A percentile compares a stretch with the other conserved stretches of the same genome.
phyloP scores from a whole-genome alignment of 1,140 invertebrate genomes.

The Gryllus bimaculatus region DNA sequence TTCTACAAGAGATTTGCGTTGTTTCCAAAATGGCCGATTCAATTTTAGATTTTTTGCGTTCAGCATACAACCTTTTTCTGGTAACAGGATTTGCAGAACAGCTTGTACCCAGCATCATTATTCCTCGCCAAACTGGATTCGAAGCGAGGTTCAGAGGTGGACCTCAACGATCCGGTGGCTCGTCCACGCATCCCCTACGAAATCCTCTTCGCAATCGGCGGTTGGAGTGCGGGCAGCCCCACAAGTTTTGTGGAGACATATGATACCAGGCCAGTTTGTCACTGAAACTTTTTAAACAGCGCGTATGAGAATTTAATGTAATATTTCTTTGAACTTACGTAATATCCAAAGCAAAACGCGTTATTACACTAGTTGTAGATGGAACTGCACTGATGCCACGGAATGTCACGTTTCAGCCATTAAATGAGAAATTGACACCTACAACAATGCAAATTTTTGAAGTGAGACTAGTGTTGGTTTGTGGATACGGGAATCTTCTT shows the following conservation, averaged over 20 bases:
- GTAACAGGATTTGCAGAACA: constrained; percentile 38
- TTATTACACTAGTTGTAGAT: no score
- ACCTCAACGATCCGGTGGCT: constrained; percentile 44
- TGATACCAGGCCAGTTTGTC: constrained; percentile 43
- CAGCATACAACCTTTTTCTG: constrained; percentile 23
- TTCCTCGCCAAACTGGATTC: constrained; percentile 51
- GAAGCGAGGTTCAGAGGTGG: constrained; percentile 40
- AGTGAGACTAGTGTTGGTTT: no score
- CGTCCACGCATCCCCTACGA: constrained; percentile 57
- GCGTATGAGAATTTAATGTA: no score
- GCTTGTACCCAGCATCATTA: constrained; percentile 41
- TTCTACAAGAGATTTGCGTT: neutral
- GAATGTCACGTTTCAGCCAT: no score
- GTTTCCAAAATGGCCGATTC: neutral
- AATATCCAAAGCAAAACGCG: no score
- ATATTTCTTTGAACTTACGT: no score
- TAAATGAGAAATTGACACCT: no score
- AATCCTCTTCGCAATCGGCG: constrained; percentile 61
- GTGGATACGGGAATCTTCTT: no score
- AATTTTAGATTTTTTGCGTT: constrained; percentile 31
- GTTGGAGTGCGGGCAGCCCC: constrained; percentile 69
- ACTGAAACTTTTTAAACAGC: neutral
- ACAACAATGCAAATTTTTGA: no score
- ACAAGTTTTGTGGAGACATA: constrained; percentile 71
- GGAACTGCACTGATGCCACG: no score